Percentiles rank a stretch among this genome's conserved stretches.
Evolutionary conservation across 2,797 vertebrate genomes (phyloP).

Genomic region (Etheostoma nigrum): DNA sequence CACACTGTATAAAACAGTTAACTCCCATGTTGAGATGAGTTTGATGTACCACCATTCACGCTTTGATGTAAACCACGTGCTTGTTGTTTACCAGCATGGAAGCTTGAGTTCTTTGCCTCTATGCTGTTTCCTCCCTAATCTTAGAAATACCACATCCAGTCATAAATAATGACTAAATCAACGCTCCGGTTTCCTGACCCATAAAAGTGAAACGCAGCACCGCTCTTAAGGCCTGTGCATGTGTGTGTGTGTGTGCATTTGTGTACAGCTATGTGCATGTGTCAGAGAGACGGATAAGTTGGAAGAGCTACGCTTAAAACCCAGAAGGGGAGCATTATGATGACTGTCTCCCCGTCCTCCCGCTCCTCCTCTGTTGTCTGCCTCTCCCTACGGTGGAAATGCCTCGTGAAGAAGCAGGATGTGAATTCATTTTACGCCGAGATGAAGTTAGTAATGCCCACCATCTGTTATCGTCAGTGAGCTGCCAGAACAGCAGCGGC

Average conservation of each 20-base stretch:
- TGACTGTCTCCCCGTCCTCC: conserved; percentile 14
- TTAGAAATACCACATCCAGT: conserved; percentile 50
- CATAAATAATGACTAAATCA: conserved; percentile 81
- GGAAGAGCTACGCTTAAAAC: conserved; percentile 48
- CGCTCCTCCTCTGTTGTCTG: conserved; percentile 12
- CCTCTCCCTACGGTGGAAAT: conserved; percentile 53
- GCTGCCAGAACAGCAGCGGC: conserved; percentile 69
- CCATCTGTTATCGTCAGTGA: conserved; percentile 81
- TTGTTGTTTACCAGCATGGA: conserved; percentile 24
- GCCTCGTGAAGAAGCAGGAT: conserved; percentile 73
- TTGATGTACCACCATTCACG: not conserved
- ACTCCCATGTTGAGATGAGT: not conserved
- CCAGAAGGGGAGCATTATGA: conserved; percentile 48
- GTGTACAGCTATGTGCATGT: conserved; percentile 33
- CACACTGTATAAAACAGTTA: not conserved
- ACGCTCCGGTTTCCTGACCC: conserved; percentile 66
- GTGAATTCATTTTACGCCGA: conserved; percentile 80
- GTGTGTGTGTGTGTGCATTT: conserved; percentile 35
- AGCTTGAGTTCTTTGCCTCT: conserved; percentile 24
- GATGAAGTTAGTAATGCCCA: conserved; percentile 81
- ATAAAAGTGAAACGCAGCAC: conserved; percentile 59
- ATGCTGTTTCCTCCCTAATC: conserved; percentile 51
- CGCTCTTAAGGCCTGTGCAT: conserved; percentile 44
- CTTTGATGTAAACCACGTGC: conserved; percentile 14
- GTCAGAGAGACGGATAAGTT: conserved; percentile 52